A percentile compares a stretch with the other conserved stretches of the same genome.
phyloP scores from a whole-genome alignment of 1,140 invertebrate species.

The Lasioglossum albipes region DNA sequence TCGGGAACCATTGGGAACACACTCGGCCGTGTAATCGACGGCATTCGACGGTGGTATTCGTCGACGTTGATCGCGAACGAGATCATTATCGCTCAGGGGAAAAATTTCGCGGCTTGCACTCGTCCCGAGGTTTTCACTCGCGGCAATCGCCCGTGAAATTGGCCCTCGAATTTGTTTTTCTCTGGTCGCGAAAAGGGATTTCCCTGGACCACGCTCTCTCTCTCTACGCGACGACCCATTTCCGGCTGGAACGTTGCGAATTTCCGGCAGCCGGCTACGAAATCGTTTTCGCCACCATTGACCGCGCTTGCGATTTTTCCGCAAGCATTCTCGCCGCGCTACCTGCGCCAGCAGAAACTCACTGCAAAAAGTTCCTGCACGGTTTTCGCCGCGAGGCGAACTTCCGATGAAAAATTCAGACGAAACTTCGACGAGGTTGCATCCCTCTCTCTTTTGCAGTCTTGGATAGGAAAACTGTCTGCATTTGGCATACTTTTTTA shows the following conservation, averaged over 20 bases:
- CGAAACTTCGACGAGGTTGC: too few relatives aligned
- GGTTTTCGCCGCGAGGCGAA: too few relatives aligned
- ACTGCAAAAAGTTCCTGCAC: too few relatives aligned
- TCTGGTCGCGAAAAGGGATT: not conserved
- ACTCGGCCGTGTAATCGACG: too few relatives aligned
- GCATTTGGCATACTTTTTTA: too few relatives aligned
- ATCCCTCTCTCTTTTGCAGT: too few relatives aligned
- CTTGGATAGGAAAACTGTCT: too few relatives aligned
- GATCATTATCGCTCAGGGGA: not conserved
- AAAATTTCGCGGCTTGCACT: not conserved
- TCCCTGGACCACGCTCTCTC: not conserved
- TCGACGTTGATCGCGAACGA: not conserved
- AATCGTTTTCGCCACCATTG: not conserved
- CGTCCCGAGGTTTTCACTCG: not conserved
- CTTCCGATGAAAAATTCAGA: too few relatives aligned
- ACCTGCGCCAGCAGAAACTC: too few relatives aligned
- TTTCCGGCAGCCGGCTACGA: not conserved
- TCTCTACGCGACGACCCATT: not conserved
- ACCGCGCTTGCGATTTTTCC: not conserved
- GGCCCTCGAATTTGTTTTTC: not conserved
- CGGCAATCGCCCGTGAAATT: conserved; percentile 1
- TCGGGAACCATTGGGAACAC: too few relatives aligned
- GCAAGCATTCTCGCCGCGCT: too few relatives aligned
- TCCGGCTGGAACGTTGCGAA: not conserved
- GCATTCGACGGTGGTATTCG: too few relatives aligned